Evolutionary conservation across 2,797 vertebrate genomes (phyloP), one percentile per base, ranked within the genome.

Genomic region (Phaenicophaeus curvirostris): DNA sequence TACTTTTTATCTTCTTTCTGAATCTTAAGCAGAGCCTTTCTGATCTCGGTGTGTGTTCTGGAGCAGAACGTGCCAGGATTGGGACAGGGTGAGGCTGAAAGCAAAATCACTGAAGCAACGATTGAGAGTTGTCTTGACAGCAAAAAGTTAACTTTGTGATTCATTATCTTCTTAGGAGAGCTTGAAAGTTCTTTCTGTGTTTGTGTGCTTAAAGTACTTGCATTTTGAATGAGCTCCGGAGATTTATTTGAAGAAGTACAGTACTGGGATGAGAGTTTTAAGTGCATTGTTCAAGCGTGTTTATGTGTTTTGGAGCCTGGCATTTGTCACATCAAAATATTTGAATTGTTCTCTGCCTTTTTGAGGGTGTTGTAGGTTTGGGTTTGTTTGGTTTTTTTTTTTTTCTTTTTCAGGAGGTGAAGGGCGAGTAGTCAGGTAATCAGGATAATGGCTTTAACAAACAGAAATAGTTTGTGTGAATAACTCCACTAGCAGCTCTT

Each of bases 41-140:
- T 91, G 92, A 94, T 96, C 92, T 96, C 51, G 68, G 28, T 92
- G 94, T 96, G 95, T 91, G 95, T 96, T 95, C 95, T 76, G 79
- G 57, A 92, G 87, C 79, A 69, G 82, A 94, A 84, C 42, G 9
- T 3, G 7, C 65, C 74, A 50, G 79, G 66, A 87, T 55, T 0
- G 0, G 82, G 89, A 76, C 59, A 67, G 73, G 83, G 65, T 77
- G 92, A 94, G 57, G 44, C 87, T 93, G 83, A 94, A 90, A 94
- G 79, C 62, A 69, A 81, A 87, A 85, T 93, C 79, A 76, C 8
- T 14, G 69, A 78, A 93, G 39, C 66, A 88, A 21, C 27, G 6
- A 59, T 7, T 80, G 46, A 84, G 89, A 92, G 31, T 81, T 1
- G 2, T 88, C 87, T 86, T 81, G 82, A 91, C 94, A 96, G 87